A percentile compares a stretch with the other conserved stretches of the same genome.
These are phyloP conservation scores for Tenrec ecaudatus DNA, from an alignment of 2,113 vertebrate genomes.

Conservation along the genomic window DNA sequence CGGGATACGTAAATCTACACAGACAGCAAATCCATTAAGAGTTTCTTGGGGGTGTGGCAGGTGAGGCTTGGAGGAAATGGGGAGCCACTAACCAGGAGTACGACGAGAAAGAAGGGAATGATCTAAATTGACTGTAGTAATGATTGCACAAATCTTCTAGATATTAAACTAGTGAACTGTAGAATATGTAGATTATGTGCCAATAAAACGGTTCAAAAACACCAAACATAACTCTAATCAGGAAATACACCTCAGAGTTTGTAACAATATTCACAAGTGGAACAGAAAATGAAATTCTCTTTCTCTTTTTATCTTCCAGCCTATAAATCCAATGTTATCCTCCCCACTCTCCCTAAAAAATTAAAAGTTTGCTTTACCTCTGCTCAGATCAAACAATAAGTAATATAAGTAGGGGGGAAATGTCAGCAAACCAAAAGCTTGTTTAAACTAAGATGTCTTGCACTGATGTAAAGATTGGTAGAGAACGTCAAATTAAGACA, in stretches of 20 bases:
- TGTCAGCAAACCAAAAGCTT: constrained; percentile 46
- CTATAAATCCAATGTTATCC: neutral
- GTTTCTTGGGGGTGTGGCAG: no score
- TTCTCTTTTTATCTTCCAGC: neutral
- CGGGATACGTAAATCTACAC: no score
- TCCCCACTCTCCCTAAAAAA: neutral
- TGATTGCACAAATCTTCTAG: no score
- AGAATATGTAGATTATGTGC: no score
- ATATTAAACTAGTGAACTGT: no score
- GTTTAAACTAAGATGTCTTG: constrained; percentile 21
- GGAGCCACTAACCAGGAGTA: no score
- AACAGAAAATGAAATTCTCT: constrained; percentile 10
- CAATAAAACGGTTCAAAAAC: neutral
- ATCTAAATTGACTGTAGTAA: no score
- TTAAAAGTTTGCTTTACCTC: neutral
- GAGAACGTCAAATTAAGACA: constrained; percentile 41
- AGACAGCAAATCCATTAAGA: no score
- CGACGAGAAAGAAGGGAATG: no score
- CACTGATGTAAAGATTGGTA: neutral
- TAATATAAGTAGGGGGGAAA: constrained; percentile 52
- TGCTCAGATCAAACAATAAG: constrained; percentile 20
- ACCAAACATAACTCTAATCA: neutral
- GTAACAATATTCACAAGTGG: constrained; percentile 19
- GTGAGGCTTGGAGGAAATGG: no score
- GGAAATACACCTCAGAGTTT: constrained; percentile 55